Evolutionary conservation across 2,797 vertebrate species (phyloP).

Genomic region (Acipenser ruthenus): DNA sequence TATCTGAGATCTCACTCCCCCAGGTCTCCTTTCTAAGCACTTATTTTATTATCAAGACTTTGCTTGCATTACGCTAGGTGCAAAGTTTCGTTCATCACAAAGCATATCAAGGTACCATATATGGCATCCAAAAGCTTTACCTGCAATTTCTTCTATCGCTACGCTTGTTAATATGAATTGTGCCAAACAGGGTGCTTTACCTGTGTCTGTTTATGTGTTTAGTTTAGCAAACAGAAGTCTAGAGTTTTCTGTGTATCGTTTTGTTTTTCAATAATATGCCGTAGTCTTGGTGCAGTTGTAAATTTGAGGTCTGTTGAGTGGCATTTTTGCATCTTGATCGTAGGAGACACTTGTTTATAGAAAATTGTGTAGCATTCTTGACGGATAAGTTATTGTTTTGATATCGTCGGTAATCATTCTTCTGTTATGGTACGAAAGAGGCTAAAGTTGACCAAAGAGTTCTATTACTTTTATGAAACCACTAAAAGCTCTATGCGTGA

Average conservation of each 20-base stretch:
- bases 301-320: conserved; percentile 27
- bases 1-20: not conserved
- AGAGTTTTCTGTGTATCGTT: conserved; percentile 30
- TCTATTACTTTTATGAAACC: conserved; percentile 23
- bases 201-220: conserved; percentile 30
- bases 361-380: conserved; percentile 45
- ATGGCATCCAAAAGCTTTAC: conserved; percentile 3
- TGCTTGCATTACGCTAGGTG: conserved; percentile 16
- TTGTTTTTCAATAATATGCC: conserved; percentile 21
- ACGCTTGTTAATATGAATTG: conserved; percentile 14
- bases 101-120: conserved; percentile 21
- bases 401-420: conserved; percentile 34
- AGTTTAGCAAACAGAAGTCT: conserved; percentile 22
- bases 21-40: conserved; percentile 30
- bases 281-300: conserved; percentile 29
- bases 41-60: conserved; percentile 20
- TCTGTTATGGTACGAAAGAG: conserved; percentile 29
- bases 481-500: conserved; percentile 17
- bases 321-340: conserved; percentile 24
- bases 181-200: conserved; percentile 20
- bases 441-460: conserved; percentile 54
- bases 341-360: not conserved
- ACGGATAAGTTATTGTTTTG: conserved; percentile 51
- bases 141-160: conserved; percentile 27
- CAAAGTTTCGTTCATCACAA: not conserved